A percentile compares a stretch with the other conserved stretches of the same genome.
Evolutionary conservation across 2,797 vertebrate genomes (phyloP).

Genomic region (Accipiter fasciatus): DNA sequence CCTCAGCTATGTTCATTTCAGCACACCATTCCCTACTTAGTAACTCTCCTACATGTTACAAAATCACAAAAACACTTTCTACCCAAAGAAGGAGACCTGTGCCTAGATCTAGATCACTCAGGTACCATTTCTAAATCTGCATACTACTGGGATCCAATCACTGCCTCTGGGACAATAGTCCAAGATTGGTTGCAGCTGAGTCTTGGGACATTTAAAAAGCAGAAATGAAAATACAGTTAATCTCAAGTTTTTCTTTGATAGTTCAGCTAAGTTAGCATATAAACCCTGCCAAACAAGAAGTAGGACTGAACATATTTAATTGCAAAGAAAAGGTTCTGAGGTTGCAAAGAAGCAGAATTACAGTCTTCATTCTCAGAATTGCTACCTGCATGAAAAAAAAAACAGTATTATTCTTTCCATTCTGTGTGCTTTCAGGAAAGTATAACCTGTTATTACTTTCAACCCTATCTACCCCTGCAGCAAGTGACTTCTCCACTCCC

Average conservation of each 20-base stretch:
- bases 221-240: neutral
- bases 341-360: constrained; percentile 47
- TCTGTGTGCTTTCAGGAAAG: neutral
- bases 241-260: neutral
- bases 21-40: neutral
- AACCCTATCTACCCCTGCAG: neutral
- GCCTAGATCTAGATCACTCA: neutral
- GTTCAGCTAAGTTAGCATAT: neutral
- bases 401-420: neutral
- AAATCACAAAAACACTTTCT: neutral
- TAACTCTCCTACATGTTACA: neutral
- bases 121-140: neutral
- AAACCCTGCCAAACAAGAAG: neutral
- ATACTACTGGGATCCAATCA: neutral
- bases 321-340: constrained; percentile 24
- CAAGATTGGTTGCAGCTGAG: neutral
- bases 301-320: neutral
- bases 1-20: neutral
- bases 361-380: constrained; percentile 34
- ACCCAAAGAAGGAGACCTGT: neutral
- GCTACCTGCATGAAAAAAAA: neutral
- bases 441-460: neutral
- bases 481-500: neutral
- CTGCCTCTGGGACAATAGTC: neutral
- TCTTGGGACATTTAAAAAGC: neutral